phyloP scores from a whole-genome alignment of 2,888 invertebrate species.

The Tipula vernalis region DNA sequence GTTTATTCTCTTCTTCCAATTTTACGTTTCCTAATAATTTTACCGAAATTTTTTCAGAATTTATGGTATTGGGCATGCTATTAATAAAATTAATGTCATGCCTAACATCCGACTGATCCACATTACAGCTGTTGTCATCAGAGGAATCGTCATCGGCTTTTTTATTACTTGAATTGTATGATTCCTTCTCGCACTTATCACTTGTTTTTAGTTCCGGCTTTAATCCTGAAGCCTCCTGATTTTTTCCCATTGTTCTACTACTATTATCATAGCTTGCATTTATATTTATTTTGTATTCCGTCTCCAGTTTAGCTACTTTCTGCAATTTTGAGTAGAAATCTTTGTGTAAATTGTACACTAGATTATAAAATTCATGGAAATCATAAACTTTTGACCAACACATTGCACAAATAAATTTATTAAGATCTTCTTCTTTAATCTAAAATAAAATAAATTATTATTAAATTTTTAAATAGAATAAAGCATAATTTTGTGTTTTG shows the following conservation, averaged over 20 bases:
- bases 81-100: not conserved
- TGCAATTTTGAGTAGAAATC: not conserved
- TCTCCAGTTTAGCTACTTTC: not conserved
- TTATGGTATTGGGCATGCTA: not conserved
- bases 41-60: not conserved
- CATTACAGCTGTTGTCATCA: not conserved
- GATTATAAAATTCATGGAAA: not conserved
- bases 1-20: not conserved
- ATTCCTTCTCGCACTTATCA: not conserved
- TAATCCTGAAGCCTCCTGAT: not conserved
- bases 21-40: not conserved
- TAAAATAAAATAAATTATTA: not conserved
- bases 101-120: not conserved
- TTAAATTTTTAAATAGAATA: not conserved
- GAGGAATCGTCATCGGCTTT: not conserved
- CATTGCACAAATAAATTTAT: not conserved
- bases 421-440: not conserved
- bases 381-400: not conserved
- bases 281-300: not conserved
- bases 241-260: not conserved
- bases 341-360: not conserved
- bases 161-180: not conserved
- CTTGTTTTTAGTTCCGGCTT: not conserved
- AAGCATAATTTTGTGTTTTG: not conserved
- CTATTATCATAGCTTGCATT: not conserved